Percentiles rank a stretch among this genome's conserved stretches.
phyloP scores from a whole-genome alignment of 2,888 invertebrate genomes.

The Toxonevra muliebris region DNA sequence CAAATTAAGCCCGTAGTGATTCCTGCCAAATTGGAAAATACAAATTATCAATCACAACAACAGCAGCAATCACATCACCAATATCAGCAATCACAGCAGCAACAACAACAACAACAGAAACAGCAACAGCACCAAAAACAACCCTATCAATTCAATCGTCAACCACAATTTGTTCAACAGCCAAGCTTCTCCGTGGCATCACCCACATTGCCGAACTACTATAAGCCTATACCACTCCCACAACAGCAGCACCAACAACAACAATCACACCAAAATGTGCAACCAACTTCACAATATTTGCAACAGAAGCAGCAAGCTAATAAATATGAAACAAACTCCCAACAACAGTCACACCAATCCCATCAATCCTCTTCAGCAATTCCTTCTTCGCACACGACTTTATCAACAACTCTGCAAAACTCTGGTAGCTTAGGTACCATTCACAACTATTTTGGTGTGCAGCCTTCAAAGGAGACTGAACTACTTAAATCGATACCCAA shows the following conservation, averaged over 20 bases:
- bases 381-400: constrained; percentile 19
- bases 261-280: constrained; percentile 27
- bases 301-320: too few species aligned
- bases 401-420: constrained; percentile 13
- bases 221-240: constrained; percentile 37
- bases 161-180: constrained; percentile 59
- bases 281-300: constrained; percentile 22
- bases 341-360: too few species aligned
- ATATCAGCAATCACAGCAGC: constrained; percentile 59
- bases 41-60: constrained; percentile 54
- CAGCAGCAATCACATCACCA: constrained; percentile 47
- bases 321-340: too few species aligned
- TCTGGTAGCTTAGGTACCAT: constrained; percentile 62
- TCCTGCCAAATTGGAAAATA: constrained; percentile 51
- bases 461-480: constrained; percentile 73
- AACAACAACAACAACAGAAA: constrained; percentile 30
- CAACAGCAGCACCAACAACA: constrained; percentile 34
- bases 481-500: constrained; percentile 80
- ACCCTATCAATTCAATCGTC: constrained; percentile 65
- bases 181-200: constrained; percentile 52
- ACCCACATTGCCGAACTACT: constrained; percentile 41
- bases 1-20: constrained; percentile 54
- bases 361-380: constrained; percentile 4
- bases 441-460: constrained; percentile 54
- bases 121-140: constrained; percentile 43